These are phyloP conservation scores for Orthosia cruda DNA, from an alignment of 2,888 invertebrate genomes.

Conservation along the genomic window DNA sequence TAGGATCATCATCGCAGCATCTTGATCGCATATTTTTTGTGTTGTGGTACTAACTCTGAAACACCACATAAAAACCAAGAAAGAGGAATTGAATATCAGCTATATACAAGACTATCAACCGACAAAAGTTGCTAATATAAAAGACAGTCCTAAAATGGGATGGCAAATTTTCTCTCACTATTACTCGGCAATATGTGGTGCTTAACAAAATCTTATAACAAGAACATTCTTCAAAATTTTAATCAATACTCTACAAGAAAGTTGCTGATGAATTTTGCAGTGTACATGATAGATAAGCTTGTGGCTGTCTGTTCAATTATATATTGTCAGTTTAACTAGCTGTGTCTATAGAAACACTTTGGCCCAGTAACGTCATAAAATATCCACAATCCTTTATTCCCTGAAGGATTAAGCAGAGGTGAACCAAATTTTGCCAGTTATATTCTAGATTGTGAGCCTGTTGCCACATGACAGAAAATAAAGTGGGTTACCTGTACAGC, in stretches of 20 bases:
- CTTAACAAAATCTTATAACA: too few species aligned
- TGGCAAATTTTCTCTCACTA: too few species aligned
- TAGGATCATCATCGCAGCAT: too few species aligned
- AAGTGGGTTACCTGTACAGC: conserved; percentile 92
- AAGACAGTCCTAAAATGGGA: too few species aligned
- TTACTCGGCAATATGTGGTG: background rate
- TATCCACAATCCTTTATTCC: background rate
- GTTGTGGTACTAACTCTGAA: too few species aligned
- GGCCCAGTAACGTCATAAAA: background rate
- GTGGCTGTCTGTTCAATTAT: background rate
- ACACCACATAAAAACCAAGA: too few species aligned
- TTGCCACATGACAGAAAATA: background rate
- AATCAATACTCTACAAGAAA: background rate
- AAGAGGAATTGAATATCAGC: too few species aligned
- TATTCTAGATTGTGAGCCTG: background rate
- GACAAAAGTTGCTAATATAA: too few species aligned
- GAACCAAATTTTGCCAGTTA: background rate
- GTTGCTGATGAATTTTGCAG: too few species aligned
- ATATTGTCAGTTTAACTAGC: background rate
- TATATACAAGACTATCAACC: too few species aligned
- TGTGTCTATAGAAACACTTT: background rate
- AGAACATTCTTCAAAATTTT: background rate
- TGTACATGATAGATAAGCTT: background rate
- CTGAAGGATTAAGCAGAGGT: background rate
- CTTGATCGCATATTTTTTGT: too few species aligned